Conservation (phyloP, 2,797 vertebrate genomes). For the Clarias pachynema region DNA sequence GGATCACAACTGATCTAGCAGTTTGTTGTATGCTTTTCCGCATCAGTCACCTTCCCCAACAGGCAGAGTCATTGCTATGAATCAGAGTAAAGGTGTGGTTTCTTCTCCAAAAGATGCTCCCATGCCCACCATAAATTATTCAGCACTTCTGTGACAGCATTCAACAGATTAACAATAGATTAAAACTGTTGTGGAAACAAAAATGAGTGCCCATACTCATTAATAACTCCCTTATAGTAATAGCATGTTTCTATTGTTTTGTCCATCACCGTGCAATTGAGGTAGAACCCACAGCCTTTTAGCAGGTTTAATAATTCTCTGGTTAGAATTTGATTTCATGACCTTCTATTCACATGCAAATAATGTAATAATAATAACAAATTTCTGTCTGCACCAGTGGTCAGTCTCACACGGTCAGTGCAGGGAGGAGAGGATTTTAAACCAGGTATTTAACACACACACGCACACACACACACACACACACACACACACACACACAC, state of each 20-base stretch:
- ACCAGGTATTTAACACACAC: constrained; percentile 51
- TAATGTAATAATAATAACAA: background rate
- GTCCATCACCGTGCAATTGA: background rate
- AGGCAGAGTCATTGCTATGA: background rate
- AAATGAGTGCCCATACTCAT: background rate
- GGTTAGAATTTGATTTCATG: background rate
- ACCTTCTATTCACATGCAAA: background rate
- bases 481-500: background rate
- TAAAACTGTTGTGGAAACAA: background rate
- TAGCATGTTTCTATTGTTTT: background rate
- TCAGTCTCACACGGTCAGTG: constrained; percentile 49
- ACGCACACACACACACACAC: constrained; percentile 28
- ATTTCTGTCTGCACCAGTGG: constrained; percentile 41
- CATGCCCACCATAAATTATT: background rate
- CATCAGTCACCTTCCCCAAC: background rate
- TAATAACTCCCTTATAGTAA: background rate
- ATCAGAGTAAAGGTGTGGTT: background rate
- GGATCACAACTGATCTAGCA: background rate
- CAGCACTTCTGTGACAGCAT: background rate
- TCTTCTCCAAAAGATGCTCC: background rate
- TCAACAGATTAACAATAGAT: background rate
- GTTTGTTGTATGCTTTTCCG: background rate
- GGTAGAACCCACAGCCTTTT: background rate
- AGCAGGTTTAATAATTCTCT: background rate
- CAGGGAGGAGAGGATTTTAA: constrained; percentile 42